Base-by-base conservation (phyloP, 2,888 invertebrate species). In the Leucophenga montana region DNA sequence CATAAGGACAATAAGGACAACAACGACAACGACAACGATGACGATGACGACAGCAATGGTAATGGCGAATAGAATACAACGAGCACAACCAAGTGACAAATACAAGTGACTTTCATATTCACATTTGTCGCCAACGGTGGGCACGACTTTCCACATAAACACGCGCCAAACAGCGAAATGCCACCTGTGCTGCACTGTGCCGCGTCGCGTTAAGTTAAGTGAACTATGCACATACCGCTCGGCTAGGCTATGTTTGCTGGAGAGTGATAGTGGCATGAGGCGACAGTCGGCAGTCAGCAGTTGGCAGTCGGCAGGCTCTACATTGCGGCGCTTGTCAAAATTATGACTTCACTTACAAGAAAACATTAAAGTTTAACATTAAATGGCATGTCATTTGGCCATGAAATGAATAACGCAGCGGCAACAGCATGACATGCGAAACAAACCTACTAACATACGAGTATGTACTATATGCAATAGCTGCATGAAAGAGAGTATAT, bases 331-430 rank as follows among this genome's bases (percentile, higher is more conserved):
- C 70, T 75, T 76, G 76, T 73, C 75, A 76, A 74, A 78, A 78
- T 79, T 78, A 78, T 78, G 78, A 78, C 78, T 76, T 76, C 74
- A 78, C 78, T 78, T 78, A 76, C 79, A 77, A 71, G 76, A 74
- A 78, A 78, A 79, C 80, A 80, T 84, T 85, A 71, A 75, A 81
- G 75, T 84, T 77, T 75, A 81, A 81, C 78, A 79, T 85, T 85
- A 85, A 87, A 86, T 85, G 84, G 82, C 82, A 82, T 85, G 83
- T 83, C 86, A 86, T 86, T 86, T 84, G 77, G 73, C 62, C 67
- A 48, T 64, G 48, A 64, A 64, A 48, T 48, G 62, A 64, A 64
- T 64, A 64, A 64, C 62, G 48, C 48, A 64, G 62, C 59, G 31
- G 39, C 59, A 31, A 31, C 59, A 59, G 50, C 50, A 50, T 50